A percentile compares a stretch with the other conserved stretches of the same genome.
phyloP scores from a whole-genome alignment of 2,888 invertebrate species.

The Temnothorax unifasciatus region DNA sequence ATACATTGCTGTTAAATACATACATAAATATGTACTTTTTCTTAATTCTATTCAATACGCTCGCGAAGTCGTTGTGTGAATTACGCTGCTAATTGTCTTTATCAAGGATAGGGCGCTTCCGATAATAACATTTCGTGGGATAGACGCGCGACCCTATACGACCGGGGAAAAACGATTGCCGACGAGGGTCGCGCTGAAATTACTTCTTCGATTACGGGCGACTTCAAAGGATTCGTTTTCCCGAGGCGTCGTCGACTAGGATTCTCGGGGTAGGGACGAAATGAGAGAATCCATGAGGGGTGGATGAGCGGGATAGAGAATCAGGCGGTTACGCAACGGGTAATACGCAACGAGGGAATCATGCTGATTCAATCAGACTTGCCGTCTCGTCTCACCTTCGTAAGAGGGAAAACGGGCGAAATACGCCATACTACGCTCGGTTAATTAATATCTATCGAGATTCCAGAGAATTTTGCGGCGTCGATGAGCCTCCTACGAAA shows the following conservation, averaged over 20 bases:
- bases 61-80: slow-evolving; percentile 3
- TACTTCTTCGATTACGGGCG: slow-evolving; percentile 72
- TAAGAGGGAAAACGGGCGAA: slow-evolving; percentile 50
- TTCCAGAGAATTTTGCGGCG: slow-evolving; percentile 29
- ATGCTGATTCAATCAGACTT: slow-evolving; percentile 68
- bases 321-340: slow-evolving; percentile 66
- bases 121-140: slow-evolving; percentile 36
- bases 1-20: neutral
- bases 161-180: slow-evolving; percentile 53
- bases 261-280: slow-evolving; percentile 31
- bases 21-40: neutral
- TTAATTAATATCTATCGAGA: slow-evolving; percentile 66
- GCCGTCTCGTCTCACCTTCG: slow-evolving; percentile 40
- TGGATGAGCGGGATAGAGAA: slow-evolving; percentile 36
- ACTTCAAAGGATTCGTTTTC: slow-evolving; percentile 73
- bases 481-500: neutral
- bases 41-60: neutral
- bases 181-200: slow-evolving; percentile 64
- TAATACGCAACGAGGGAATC: slow-evolving; percentile 64
- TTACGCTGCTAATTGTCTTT: slow-evolving; percentile 60
- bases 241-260: slow-evolving; percentile 52
- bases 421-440: slow-evolving; percentile 54
- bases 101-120: slow-evolving; percentile 33
- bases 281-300: slow-evolving; percentile 36
- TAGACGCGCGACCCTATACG: slow-evolving; percentile 6